Conservation (phyloP, 2,888 invertebrate genomes). For the Lochmaea capreae region DNA sequence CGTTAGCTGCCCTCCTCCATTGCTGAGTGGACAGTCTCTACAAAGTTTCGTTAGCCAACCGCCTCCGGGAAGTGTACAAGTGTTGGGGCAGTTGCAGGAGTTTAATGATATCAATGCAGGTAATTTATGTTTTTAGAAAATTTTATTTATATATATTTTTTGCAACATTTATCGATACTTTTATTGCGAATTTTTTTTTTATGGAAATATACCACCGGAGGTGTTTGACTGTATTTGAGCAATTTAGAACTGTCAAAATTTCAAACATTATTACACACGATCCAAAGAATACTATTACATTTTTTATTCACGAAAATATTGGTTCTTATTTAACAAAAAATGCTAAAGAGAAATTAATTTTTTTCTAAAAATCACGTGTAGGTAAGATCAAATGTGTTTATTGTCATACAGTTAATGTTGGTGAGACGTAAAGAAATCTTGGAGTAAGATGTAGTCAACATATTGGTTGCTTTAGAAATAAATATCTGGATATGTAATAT, state of each 20-base stretch:
- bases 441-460: too few relatives aligned
- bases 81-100: conserved; percentile 32
- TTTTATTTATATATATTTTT: not conserved
- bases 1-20: conserved; percentile 49
- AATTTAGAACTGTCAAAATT: not conserved
- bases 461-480: too few relatives aligned
- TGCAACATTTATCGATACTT: not conserved
- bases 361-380: too few relatives aligned
- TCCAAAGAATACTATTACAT: too few relatives aligned
- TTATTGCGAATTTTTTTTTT: not conserved
- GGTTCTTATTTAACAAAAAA: too few relatives aligned
- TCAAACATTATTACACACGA: too few relatives aligned
- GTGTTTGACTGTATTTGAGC: not conserved
- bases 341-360: too few relatives aligned
- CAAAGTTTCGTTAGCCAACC: conserved; percentile 60
- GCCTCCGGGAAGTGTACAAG: conserved; percentile 59
- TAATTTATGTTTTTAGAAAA: conserved; percentile 48
- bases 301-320: too few relatives aligned
- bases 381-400: too few relatives aligned
- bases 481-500: too few relatives aligned
- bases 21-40: conserved; percentile 49
- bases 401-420: too few relatives aligned
- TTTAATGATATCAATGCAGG: conserved; percentile 61
- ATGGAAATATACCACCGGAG: not conserved
- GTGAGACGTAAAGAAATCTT: too few relatives aligned